Evolutionary conservation across 1,140 invertebrate genomes (phyloP).

Genomic region (Hetaerina americana): DNA sequence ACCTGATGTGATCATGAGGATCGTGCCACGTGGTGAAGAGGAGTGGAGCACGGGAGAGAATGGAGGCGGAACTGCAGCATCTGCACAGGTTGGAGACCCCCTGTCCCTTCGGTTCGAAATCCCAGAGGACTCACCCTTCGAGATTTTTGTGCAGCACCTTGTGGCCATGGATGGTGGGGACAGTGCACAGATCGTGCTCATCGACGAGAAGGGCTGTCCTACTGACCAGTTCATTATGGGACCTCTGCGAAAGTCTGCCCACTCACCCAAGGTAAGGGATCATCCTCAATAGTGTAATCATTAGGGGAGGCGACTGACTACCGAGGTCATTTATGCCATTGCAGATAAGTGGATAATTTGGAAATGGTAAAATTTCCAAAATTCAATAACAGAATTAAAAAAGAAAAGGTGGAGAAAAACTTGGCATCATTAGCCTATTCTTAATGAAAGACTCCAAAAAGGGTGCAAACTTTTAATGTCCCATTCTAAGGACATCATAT

Average conservation of each 20-base stretch:
- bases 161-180: conserved; percentile 89
- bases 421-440: too few species aligned
- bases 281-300: too few species aligned
- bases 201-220: conserved; percentile 83
- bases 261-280: neutral
- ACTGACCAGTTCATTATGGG: conserved; percentile 90
- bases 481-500: too few species aligned
- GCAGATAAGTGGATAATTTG: too few species aligned
- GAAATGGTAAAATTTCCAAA: too few species aligned
- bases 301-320: too few species aligned
- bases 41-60: neutral
- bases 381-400: too few species aligned
- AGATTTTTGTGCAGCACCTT: conserved; percentile 86
- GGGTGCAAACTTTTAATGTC: too few species aligned
- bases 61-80: conserved; percentile 29
- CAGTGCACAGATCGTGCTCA: conserved; percentile 80
- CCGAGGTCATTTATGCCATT: too few species aligned
- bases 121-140: conserved; percentile 71
- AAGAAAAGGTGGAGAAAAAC: too few species aligned
- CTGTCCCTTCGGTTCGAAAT: conserved; percentile 84
- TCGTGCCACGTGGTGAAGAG: conserved; percentile 32
- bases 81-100: conserved; percentile 78
- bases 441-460: too few species aligned
- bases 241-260: conserved; percentile 53
- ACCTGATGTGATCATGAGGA: conserved; percentile 87